These are phyloP conservation scores for Erebia ligea DNA, from an alignment of 2,888 invertebrate genomes.

Conservation along the genomic window DNA sequence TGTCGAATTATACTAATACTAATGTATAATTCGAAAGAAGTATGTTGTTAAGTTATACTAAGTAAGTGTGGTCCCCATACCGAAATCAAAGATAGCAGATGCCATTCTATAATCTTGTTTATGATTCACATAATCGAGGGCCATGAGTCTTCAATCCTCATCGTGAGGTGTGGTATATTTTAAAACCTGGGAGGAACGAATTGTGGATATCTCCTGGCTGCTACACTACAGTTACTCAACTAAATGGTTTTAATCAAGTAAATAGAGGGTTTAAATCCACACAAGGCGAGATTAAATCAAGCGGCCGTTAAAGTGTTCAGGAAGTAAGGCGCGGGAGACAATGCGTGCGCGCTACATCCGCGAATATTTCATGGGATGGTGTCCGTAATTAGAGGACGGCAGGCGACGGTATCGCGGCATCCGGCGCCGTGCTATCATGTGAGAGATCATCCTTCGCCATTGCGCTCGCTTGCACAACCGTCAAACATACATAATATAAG, in stretches of 20 bases:
- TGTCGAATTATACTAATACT: no score
- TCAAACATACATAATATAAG: slow-evolving; percentile 9
- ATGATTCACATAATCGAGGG: no score
- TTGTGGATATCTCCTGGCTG: background rate
- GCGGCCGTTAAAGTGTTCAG: slow-evolving; percentile 51
- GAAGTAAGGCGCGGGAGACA: slow-evolving; percentile 64
- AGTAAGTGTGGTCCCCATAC: no score
- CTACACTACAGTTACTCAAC: slow-evolving; percentile 10
- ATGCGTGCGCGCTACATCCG: slow-evolving; percentile 62
- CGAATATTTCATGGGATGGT: slow-evolving; percentile 61
- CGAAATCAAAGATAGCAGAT: no score
- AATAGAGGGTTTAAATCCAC: slow-evolving; percentile 25
- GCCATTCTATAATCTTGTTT: no score
- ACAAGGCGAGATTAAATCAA: slow-evolving; percentile 26
- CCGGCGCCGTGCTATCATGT: slow-evolving; percentile 71
- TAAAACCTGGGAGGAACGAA: background rate
- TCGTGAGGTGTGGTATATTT: no score
- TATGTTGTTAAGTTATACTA: no score
- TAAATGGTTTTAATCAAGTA: slow-evolving; percentile 23
- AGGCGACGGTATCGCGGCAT: slow-evolving; percentile 65
- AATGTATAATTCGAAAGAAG: no score
- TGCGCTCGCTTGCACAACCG: slow-evolving; percentile 32
- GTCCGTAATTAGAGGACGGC: slow-evolving; percentile 73
- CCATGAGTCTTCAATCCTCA: no score
- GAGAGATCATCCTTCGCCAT: slow-evolving; percentile 63